Base-by-base conservation (phyloP, 2,888 invertebrate species). In the Glaucopsyche alexis region DNA sequence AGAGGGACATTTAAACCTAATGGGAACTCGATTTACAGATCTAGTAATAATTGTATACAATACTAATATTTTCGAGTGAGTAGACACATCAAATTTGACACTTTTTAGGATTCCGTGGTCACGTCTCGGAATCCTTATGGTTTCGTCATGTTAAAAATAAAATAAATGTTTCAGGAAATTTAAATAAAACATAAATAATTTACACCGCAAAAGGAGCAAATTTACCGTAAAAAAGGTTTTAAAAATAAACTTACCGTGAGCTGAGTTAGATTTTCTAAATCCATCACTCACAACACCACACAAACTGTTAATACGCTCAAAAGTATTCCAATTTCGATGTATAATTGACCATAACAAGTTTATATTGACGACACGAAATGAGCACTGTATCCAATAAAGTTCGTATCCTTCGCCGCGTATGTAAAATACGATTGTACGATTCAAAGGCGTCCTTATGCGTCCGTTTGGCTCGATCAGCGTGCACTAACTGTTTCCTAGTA, bases 401-500 rank as follows among this genome's bases (percentile, higher is more conserved):
- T 80, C 78, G 79, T 78, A 82, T 83, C 83, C 82, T 79, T 40
- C 72, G 49, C 71, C 81, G 78, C 81, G 81, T 81, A 82, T 83
- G 82, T 83, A 82, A 81, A 83, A 85, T 83, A 82, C 42, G 42
- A 42, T 42, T 83, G 3, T 82, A 84, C 78, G 76, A 74, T 74
- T 75, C 73, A 64, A 67, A 45, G 74, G 71, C 40, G n/a, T 75
- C 78, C 78, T 8, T 7, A 0, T 66, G 80, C 89, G 90, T 85
- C 87, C 83, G 80, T 78, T 75, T 83, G 74, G 81, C 74, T 75
- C 86, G 84, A 84, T 82, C 75, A 83, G 81, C 84, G 84, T 84
- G 84, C 81, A 79, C 82, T 80, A 83, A 92, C 92, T 92, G 90
- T 87, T 80, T 85, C 86, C 88, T 87, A 89, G 88, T 87, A 89